Evolutionary conservation across 1,140 invertebrate genomes (phyloP), one percentile per base, ranked within the genome.

Genomic region (Leptestheria dahalacensis): DNA sequence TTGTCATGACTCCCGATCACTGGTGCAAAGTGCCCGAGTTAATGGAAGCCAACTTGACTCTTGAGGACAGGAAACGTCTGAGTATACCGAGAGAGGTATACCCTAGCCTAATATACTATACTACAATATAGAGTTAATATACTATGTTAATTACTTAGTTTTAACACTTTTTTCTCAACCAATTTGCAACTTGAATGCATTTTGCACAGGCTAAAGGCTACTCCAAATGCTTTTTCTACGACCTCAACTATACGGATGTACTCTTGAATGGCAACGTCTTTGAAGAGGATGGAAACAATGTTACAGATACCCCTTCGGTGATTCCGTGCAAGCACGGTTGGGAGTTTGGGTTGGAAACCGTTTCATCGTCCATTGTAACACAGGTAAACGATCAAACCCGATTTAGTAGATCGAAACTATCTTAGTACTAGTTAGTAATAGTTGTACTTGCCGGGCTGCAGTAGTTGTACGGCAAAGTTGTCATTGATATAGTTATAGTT

Each of bases 311-410:
- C 20, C 85, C 81, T 79, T 74, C 79, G 0, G 69, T 77, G 9
- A 80, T 86, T 63, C 72, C 75, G 3, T 91, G 88, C 68, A 67
- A 75, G 55, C 75, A 86, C 66, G 88, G 88, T 20, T 91, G 87
- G 80, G 85, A 86, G 67, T 90, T 87, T 67, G 79, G 90, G 66
- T 78, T 71, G 48, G 77, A 77, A 4, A 74, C 78, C 68, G 75
- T 86, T 6, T 69, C 66, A 61, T 88, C 85, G 11, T 88, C 86
- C 0, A 81, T 90, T 63, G 86, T 90, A 15, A 85, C 85, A 51
- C 85, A 89, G 73, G 86, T 88, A 79, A 73, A 41, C 6, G 79
- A 70, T 41, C 18, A 26, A 41, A 41, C n/a, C n/a, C n/a, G n/a
- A n/a, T n/a, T n/a, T n/a, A n/a, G n/a, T n/a, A n/a, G n/a, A n/a